Evolutionary conservation across 2,113 vertebrate species (phyloP).

Genomic region (Euleptes europaea): DNA sequence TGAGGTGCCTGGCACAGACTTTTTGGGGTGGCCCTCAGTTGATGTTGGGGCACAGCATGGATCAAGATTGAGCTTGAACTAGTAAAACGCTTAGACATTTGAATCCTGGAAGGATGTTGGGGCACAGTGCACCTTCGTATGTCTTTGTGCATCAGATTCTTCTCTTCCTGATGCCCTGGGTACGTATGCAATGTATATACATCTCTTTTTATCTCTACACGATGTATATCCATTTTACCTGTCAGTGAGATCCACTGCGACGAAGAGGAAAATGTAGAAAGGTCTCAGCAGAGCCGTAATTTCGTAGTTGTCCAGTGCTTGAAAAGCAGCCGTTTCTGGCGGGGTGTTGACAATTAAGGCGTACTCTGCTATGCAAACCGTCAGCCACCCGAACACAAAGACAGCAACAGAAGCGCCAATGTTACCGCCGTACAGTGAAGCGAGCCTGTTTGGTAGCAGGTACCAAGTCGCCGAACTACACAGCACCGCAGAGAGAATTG

Average conservation of each 20-base stretch:
- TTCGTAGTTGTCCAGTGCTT: constrained; percentile 94
- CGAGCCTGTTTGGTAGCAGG: constrained; percentile 87
- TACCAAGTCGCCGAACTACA: constrained; percentile 97
- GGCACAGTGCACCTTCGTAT: too few relatives aligned
- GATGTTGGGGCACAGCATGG: too few relatives aligned
- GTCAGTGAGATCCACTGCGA: constrained; percentile 89
- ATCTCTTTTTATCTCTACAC: too few relatives aligned
- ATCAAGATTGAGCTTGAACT: too few relatives aligned
- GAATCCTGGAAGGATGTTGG: too few relatives aligned
- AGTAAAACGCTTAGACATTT: too few relatives aligned
- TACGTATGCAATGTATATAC: too few relatives aligned
- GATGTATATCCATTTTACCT: too few relatives aligned
- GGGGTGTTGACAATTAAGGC: constrained; percentile 93
- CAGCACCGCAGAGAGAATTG: constrained; percentile 84
- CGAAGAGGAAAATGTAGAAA: constrained; percentile 91
- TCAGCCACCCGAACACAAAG: constrained; percentile 91
- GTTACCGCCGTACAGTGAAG: constrained; percentile 80
- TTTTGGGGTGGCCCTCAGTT: too few relatives aligned
- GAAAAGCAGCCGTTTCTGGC: constrained; percentile 93
- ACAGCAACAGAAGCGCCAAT: constrained; percentile 80
- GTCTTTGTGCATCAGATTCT: too few relatives aligned
- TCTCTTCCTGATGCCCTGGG: too few relatives aligned
- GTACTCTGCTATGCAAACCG: constrained; percentile 95
- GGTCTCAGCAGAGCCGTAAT: constrained; percentile 92
- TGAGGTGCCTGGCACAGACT: too few relatives aligned